A percentile compares a stretch with the other conserved stretches of the same genome.
Evolutionary conservation across 2,113 vertebrate genomes (phyloP).

Genomic region (Ophiodon elongatus): DNA sequence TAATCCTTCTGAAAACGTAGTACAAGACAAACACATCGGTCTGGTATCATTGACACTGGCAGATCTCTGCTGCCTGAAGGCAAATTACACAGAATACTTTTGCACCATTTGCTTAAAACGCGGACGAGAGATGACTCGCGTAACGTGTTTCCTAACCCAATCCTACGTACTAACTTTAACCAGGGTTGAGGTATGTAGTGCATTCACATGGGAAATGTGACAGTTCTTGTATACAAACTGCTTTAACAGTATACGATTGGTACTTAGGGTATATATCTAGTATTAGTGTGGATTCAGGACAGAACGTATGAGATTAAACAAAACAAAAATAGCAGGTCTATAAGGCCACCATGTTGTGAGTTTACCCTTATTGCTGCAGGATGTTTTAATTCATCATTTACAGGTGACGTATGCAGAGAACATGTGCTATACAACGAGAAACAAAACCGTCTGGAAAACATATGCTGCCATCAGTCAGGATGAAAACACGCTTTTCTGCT

Average conservation of each 20-base stretch:
- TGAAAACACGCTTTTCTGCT: constrained; percentile 25
- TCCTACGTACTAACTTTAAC: constrained; percentile 42
- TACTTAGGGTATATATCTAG: constrained; percentile 41
- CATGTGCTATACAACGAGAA: constrained; percentile 31
- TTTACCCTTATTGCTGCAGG: constrained; percentile 29
- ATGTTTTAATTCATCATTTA: constrained; percentile 13
- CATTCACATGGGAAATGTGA: constrained; percentile 58
- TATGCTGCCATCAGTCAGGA: not conserved
- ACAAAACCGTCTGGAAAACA: constrained; percentile 16
- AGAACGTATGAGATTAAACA: constrained; percentile 9
- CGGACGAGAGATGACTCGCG: constrained; percentile 17
- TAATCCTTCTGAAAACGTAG: constrained; percentile 69
- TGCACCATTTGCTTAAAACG: constrained; percentile 42
- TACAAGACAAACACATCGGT: constrained; percentile 52
- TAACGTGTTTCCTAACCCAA: constrained; percentile 31
- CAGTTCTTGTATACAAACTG: constrained; percentile 45
- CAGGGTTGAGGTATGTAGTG: constrained; percentile 67
- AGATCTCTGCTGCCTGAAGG: constrained; percentile 29
- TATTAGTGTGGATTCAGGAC: constrained; percentile 25
- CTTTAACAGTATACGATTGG: constrained; percentile 11
- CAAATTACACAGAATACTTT: constrained; percentile 26
- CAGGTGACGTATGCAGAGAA: constrained; percentile 19
- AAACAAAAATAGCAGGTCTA: constrained; percentile 21
- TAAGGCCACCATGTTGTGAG: constrained; percentile 6
- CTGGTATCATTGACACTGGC: constrained; percentile 25